These are phyloP conservation scores for Caenorhabditis imperialis DNA, from an alignment of 2,888 invertebrate genomes.

Conservation along the genomic window DNA sequence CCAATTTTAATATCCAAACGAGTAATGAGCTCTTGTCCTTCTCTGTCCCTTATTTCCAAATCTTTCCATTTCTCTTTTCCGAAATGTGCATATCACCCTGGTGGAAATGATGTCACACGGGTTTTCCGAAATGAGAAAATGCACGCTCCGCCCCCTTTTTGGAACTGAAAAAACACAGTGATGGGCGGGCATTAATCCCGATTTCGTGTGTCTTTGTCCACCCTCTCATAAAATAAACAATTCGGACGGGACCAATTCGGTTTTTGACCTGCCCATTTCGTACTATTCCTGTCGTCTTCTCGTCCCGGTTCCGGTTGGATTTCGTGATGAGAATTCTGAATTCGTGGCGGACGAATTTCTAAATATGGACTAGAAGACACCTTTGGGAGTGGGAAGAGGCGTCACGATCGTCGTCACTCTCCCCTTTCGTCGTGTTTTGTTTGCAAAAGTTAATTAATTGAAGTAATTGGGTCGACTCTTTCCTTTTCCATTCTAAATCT, in stretches of 20 bases:
- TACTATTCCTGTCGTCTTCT: conserved; percentile 5
- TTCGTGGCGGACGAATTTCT: conserved; percentile 1
- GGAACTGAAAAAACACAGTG: conserved; percentile 2
- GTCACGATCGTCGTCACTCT: not conserved
- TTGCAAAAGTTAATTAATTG: not conserved
- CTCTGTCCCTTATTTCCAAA: too few species aligned
- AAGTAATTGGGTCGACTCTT: not conserved
- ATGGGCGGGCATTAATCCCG: conserved; percentile 23
- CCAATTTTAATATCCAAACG: conserved; percentile 33
- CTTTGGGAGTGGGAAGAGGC: not conserved
- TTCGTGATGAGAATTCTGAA: conserved; percentile 32
- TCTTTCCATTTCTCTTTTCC: too few species aligned
- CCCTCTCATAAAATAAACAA: conserved; percentile 20
- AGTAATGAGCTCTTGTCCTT: too few species aligned
- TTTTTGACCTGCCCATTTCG: conserved; percentile 14
- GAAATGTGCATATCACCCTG: too few species aligned
- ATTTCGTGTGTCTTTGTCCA: conserved; percentile 7
- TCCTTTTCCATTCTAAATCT: not conserved
- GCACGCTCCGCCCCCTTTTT: too few species aligned
- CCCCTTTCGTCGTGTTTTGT: too few species aligned
- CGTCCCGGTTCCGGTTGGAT: conserved; percentile 9
- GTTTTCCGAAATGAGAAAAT: too few species aligned
- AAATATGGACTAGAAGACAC: conserved; percentile 7
- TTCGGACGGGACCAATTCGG: not conserved
- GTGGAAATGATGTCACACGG: too few species aligned